These are phyloP conservation scores for Hippocampus guttulatus DNA, from an alignment of 2,113 vertebrate genomes.

Conservation along the genomic window DNA sequence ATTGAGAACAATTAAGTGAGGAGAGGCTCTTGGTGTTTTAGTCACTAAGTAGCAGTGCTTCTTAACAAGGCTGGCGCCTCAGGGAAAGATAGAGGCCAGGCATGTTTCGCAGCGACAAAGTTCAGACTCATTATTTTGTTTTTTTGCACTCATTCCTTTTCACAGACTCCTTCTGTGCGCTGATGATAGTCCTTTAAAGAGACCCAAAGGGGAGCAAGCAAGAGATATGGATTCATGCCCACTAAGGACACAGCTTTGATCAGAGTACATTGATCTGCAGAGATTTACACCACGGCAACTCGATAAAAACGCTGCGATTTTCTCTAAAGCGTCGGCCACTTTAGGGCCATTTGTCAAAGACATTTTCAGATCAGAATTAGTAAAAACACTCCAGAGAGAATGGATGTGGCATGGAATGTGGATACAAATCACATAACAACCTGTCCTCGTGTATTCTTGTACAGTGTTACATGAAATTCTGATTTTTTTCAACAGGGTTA, in stretches of 20 bases:
- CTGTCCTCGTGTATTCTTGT: neutral
- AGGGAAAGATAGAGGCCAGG: constrained; percentile 39
- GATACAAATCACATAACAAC: constrained; percentile 18
- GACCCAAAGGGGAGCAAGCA: constrained; percentile 48
- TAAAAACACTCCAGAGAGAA: constrained; percentile 31
- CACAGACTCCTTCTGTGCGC: constrained; percentile 62
- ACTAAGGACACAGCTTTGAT: constrained; percentile 69
- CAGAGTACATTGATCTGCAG: constrained; percentile 65
- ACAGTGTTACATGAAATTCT: too few relatives aligned
- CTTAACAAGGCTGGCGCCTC: constrained; percentile 53
- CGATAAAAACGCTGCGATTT: constrained; percentile 52
- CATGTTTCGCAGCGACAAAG: constrained; percentile 51
- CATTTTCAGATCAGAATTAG: constrained; percentile 44
- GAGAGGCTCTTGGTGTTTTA: constrained; percentile 41
- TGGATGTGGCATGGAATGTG: constrained; percentile 13
- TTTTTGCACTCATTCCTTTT: constrained; percentile 53
- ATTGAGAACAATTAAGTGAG: constrained; percentile 20
- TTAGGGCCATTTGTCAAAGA: constrained; percentile 59
- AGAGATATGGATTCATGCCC: constrained; percentile 63
- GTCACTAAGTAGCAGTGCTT: constrained; percentile 31
- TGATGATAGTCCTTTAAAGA: constrained; percentile 65
- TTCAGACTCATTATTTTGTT: constrained; percentile 66
- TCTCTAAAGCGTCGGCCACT: constrained; percentile 45
- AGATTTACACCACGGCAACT: constrained; percentile 64
- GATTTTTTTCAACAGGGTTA: neutral